These are phyloP conservation scores for Cosmopolites sordidus DNA, from an alignment of 2,888 invertebrate species.

Conservation along the genomic window DNA sequence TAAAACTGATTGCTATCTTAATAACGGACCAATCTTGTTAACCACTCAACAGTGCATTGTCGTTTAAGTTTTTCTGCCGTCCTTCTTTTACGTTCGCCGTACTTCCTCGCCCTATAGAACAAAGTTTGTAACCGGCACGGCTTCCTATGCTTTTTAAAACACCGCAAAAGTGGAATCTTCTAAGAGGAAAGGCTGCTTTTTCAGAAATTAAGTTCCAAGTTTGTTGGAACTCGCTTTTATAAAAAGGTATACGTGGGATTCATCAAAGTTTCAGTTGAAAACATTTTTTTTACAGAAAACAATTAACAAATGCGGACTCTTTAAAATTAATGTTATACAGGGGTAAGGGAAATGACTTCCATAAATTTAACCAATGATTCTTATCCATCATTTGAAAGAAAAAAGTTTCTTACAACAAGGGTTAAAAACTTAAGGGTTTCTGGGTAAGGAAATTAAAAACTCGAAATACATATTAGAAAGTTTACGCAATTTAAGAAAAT, in stretches of 20 bases:
- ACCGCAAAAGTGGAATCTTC: conserved; percentile 10
- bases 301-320: no score
- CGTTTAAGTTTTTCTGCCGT: conserved; percentile 39
- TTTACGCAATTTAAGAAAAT: no score
- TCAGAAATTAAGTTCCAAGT: neutral
- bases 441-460: no score
- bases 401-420: no score
- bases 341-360: no score
- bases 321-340: no score
- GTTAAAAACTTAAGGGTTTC: no score
- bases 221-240: neutral
- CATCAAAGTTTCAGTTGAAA: no score
- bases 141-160: conserved; percentile 26
- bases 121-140: conserved; percentile 24
- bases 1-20: conserved; percentile 51
- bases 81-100: conserved; percentile 25
- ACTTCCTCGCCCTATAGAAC: conserved; percentile 27
- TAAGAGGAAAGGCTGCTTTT: neutral
- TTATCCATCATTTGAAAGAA: no score
- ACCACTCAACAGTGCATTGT: conserved; percentile 47
- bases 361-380: no score
- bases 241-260: neutral
- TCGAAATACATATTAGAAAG: no score
- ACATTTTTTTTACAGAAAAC: no score
- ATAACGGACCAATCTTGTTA: conserved; percentile 51